Base-by-base conservation (phyloP, 2,113 vertebrate genomes). In the Meriones unguiculatus region DNA sequence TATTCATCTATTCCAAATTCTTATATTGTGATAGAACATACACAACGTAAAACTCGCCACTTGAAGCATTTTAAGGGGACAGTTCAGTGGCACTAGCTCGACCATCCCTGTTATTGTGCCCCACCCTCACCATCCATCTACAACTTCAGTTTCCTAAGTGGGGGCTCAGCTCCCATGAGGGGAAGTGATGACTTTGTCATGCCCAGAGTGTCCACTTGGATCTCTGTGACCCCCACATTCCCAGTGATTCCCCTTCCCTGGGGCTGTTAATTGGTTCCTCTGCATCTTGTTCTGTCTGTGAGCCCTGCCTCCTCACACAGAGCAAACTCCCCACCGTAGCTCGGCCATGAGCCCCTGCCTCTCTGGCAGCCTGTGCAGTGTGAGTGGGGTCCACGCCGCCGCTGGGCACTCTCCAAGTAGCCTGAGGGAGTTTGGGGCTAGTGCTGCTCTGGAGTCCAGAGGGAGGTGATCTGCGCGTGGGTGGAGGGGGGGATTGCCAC, bases 31-130 rank as follows among this genome's bases (percentile, higher is more conserved):
- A 82, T 65, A 72, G 88, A 54, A 76, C 28, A 62, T 7, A 22
- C 6, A 1, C 77, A 59, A 22, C n/a, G 24, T 20, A 46, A 70
- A 35, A 59, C 12, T 72, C 52, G 9, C 54, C 52, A 14, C 69
- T 54, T 52, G 7, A 65, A 72, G 91, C 52, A 9, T 46, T 50
- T 73, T 67, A 14, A 38, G 67, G 46, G 50, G 35, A 28, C 62
- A 20, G 46, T 25, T 76, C 17, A 0, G 22, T 41, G 52, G 46
- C 38, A 7, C 13, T 25, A 20, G 67, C 46, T 4, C 46, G 5
- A 46, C 46, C 20, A 0, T 13, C 41, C 38, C 38, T 14, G 0
- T 20, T 52, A 14, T 3, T 14, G 22, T 13, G 17, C 18, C 0
- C 65, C 15, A 1, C 28, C 25, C 17, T 50, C 25, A 17, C 30